Base-by-base conservation (phyloP, 2,888 invertebrate species). In the Autographa pulchrina region DNA sequence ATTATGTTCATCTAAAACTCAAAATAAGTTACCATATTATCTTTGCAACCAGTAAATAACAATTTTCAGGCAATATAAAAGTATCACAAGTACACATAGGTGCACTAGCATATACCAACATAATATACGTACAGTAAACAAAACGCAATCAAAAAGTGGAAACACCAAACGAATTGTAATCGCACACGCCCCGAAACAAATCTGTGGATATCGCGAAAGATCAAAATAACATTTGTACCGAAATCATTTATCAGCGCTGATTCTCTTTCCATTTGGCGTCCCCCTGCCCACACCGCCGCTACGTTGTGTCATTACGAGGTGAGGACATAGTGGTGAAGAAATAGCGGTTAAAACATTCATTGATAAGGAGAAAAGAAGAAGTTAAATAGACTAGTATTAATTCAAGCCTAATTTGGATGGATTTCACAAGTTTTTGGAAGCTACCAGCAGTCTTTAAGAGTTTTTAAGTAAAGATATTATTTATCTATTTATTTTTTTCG, bases 151-250 rank as follows among this genome's bases (percentile, higher is more conserved):
- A 90, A 85, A 84, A 86, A 73, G 71, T 81, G 74, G 81, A 73
- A 84, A 82, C 85, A 85, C 86, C 83, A 79, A 88, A 86, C 89
- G 88, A 89, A 90, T 90, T 88, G 90, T 91, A 89, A 90, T 89
- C 87, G 87, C 84, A 81, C 84, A 84, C 89, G 89, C 92, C 92
- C 92, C 83, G 77, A 90, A 87, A 89, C 93, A 93, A 92, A 93
- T 92, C 92, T 89, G 83, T 80, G 88, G 90, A 82, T 94, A 94
- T 94, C 93, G 93, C 89, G 87, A 88, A 91, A 92, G 93, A 94
- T 94, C 94, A 93, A 92, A 94, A 93, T 92, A 93, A 93, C 94
- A 94, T 94, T 94, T 94, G 93, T 94, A 91, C 91, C 90, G 88
- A 92, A 94, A 93, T 94, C 94, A 94, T 94, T 94, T 94, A 94